Conservation (phyloP, 2,113 vertebrate species). For the Xiphophorus maculatus region DNA sequence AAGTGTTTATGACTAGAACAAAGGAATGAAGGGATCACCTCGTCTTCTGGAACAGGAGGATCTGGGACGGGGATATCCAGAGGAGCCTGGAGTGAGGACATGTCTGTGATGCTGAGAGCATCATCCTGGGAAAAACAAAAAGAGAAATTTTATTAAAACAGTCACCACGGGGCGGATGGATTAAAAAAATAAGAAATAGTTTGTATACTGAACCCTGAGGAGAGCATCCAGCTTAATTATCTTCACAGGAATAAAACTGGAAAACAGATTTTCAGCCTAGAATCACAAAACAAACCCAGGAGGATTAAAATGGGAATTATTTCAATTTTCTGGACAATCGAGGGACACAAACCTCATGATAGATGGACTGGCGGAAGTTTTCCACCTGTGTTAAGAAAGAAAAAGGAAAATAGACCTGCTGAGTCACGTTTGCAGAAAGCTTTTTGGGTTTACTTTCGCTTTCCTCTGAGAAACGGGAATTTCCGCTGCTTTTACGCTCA, state of each 20-base stretch:
- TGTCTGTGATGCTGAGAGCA: conserved; percentile 79
- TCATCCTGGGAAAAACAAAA: conserved; percentile 75
- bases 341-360: conserved; percentile 77
- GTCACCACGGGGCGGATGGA: background rate
- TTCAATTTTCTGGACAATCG: background rate
- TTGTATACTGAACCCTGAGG: conserved; percentile 67
- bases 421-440: conserved; percentile 37
- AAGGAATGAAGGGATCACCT: conserved; percentile 69
- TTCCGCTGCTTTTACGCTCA: background rate
- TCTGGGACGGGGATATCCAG: conserved; percentile 92
- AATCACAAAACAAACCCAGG: background rate
- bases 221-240: conserved; percentile 82
- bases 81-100: conserved; percentile 79
- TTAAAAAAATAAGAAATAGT: background rate
- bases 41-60: conserved; percentile 86
- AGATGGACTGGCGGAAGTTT: conserved; percentile 81
- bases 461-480: conserved; percentile 24
- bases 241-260: conserved; percentile 82
- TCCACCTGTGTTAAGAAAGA: conserved; percentile 75
- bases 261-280: conserved; percentile 86
- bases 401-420: conserved; percentile 15
- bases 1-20: too few relatives aligned
- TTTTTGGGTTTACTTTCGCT: conserved; percentile 58
- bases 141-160: background rate
- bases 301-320: background rate